Percentiles rank a stretch among this genome's conserved stretches.
These are phyloP conservation scores for Trachymyrmex cornetzi DNA, from an alignment of 1,140 invertebrate species.

Conservation along the genomic window DNA sequence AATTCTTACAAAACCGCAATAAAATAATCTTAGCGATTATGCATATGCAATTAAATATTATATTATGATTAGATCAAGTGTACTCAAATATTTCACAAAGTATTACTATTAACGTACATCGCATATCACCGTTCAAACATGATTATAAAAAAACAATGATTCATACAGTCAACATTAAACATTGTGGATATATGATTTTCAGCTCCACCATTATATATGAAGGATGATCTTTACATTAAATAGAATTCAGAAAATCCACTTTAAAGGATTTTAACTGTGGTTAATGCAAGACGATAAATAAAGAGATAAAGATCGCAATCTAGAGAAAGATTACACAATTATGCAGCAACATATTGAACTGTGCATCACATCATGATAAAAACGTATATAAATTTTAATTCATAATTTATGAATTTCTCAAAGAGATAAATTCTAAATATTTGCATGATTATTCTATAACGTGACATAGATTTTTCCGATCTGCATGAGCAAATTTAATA, in stretches of 20 bases:
- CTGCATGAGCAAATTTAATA: background rate
- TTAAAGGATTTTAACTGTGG: background rate
- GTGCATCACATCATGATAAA: background rate
- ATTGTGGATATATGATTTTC: background rate
- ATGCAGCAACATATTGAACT: background rate
- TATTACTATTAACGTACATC: conserved; percentile 44
- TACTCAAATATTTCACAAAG: conserved; percentile 3
- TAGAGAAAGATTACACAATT: background rate
- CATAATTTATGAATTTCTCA: conserved; percentile 3
- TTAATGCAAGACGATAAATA: background rate
- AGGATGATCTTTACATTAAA: background rate
- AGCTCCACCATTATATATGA: background rate
- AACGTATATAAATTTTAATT: background rate
- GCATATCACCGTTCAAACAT: conserved; percentile 18
- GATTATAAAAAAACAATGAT: conserved; percentile 38
- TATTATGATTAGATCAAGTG: conserved; percentile 23
- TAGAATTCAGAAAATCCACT: background rate
- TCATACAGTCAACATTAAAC: conserved; percentile 11
- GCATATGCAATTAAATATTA: conserved; percentile 54
- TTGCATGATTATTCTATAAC: background rate
- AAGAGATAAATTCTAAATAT: conserved; percentile 6
- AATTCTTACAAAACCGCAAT: conserved; percentile 38
- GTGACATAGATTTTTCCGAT: background rate
- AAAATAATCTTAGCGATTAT: conserved; percentile 28
- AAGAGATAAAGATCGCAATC: background rate